Conservation (phyloP, 2,888 invertebrate genomes). For the Erynnis tages region DNA sequence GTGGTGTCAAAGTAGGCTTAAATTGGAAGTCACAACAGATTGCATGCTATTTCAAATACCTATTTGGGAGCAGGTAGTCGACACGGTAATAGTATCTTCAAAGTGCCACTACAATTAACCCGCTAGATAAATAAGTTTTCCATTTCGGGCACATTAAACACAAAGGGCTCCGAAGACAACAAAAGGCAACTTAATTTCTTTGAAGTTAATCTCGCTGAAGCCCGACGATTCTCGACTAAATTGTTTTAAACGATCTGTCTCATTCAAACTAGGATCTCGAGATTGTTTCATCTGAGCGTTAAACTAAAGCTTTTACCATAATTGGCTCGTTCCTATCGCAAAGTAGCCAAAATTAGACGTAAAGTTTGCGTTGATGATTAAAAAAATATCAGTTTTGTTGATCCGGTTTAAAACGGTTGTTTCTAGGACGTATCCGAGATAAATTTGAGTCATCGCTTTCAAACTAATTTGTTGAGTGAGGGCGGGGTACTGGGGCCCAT, state of each 20-base stretch:
- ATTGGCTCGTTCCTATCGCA: slow-evolving; percentile 7
- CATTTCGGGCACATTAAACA: slow-evolving; percentile 35
- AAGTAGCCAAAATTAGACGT: not conserved
- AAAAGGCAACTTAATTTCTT: slow-evolving; percentile 45
- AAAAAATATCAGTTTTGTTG: not conserved
- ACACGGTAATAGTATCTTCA: not conserved
- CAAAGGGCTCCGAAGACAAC: slow-evolving; percentile 43
- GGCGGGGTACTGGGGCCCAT: slow-evolving; percentile 28
- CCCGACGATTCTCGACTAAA: slow-evolving; percentile 34
- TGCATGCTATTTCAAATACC: not conserved
- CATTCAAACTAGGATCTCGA: slow-evolving; percentile 30
- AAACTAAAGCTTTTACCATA: slow-evolving; percentile 15
- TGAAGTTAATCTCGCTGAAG: slow-evolving; percentile 46
- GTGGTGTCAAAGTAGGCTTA: too few species aligned
- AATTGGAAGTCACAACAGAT: too few species aligned
- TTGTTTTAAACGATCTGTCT: slow-evolving; percentile 43
- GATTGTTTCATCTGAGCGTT: slow-evolving; percentile 18
- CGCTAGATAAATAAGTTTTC: slow-evolving; percentile 30
- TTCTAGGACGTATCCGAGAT: slow-evolving; percentile 17
- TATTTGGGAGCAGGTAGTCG: not conserved
- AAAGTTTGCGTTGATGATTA: not conserved
- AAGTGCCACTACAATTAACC: slow-evolving; percentile 31
- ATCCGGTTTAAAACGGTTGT: not conserved
- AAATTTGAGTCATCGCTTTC: slow-evolving; percentile 27
- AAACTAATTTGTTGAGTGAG: slow-evolving; percentile 34